Evolutionary conservation across 2,113 vertebrate genomes (phyloP), one percentile per base, ranked within the genome.

Genomic region (Hippocampus mohnikei): DNA sequence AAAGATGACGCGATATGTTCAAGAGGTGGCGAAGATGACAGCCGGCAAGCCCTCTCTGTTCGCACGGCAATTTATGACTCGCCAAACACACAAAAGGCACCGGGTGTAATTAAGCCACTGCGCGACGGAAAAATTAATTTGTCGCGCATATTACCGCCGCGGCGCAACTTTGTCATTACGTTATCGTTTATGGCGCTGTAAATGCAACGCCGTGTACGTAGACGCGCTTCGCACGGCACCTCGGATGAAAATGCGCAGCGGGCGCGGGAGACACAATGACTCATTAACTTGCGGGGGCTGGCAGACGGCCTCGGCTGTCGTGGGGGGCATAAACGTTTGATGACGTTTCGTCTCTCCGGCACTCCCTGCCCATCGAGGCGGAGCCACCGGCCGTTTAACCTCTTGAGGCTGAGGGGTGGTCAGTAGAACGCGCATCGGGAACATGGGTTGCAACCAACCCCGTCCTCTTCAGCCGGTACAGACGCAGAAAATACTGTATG

Each of bases 101-200:
- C 53, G 79, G 61, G 70, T 48, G 67, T 84, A 86, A 90, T 86
- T 82, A 86, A 81, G 74, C 8, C 41, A 80, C 76, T 66, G 66
- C 65, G 71, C 33, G 79, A 85, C 82, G 18, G 53, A 70, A 73
- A 86, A 86, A 91, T 88, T 82, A 86, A 88, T 86, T 76, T 61
- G 66, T 81, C 81, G 76, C 72, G 78, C 81, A 82, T 86, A 87
- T 81, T 72, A 88, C 75, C 69, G 61, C 66, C 1, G 56, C 20
- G 63, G 70, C 80, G 67, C 66, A 67, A 70, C 79, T 78, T 76
- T 84, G 61, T 82, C 84, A 86, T 75, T 79, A 73, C 55, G 63
- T 74, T 85, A 84, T 88, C 81, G 72, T 79, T 82, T 73, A 85
- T 74, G 69, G 70, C 71, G 62, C 53, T 79, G 78, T 78, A 83